These are phyloP conservation scores for Aphaenogaster floridana DNA, from an alignment of 1,140 invertebrate genomes.

Conservation along the genomic window DNA sequence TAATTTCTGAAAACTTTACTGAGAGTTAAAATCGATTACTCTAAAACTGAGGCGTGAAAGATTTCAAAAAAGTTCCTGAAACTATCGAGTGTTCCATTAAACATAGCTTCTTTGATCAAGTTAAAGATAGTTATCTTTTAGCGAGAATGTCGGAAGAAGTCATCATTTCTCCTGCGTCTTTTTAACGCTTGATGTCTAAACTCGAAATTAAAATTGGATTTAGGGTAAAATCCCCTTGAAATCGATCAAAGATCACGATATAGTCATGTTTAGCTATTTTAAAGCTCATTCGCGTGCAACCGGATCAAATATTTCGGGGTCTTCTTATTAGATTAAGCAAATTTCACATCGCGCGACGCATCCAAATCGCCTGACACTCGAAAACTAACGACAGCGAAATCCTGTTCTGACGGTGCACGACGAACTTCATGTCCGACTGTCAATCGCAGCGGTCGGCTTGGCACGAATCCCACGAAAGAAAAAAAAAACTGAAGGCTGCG, in stretches of 20 bases:
- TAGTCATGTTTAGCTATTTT: neutral
- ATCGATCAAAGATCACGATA: neutral
- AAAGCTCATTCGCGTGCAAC: neutral
- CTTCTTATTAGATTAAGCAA: neutral
- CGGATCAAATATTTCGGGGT: neutral
- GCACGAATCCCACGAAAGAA: neutral
- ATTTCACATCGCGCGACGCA: slow-evolving; percentile 1
- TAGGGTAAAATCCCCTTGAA: neutral
- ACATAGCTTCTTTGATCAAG: neutral
- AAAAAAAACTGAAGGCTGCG: slow-evolving; percentile 1
- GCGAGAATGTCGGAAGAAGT: neutral
- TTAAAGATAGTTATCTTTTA: neutral
- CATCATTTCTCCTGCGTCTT: neutral
- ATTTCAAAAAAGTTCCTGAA: neutral
- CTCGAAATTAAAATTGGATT: neutral
- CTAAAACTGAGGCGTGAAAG: neutral
- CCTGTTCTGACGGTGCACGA: slow-evolving; percentile 1
- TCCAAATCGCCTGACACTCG: slow-evolving; percentile 21
- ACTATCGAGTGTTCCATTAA: neutral
- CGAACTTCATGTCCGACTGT: slow-evolving; percentile 20
- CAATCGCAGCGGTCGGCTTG: slow-evolving; percentile 31
- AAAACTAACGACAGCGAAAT: slow-evolving; percentile 14
- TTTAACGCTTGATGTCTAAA: neutral
- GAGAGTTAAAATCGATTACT: neutral
- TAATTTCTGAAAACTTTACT: neutral